Evolutionary conservation across 2,888 invertebrate genomes (phyloP).

Genomic region (Baccha elongata): DNA sequence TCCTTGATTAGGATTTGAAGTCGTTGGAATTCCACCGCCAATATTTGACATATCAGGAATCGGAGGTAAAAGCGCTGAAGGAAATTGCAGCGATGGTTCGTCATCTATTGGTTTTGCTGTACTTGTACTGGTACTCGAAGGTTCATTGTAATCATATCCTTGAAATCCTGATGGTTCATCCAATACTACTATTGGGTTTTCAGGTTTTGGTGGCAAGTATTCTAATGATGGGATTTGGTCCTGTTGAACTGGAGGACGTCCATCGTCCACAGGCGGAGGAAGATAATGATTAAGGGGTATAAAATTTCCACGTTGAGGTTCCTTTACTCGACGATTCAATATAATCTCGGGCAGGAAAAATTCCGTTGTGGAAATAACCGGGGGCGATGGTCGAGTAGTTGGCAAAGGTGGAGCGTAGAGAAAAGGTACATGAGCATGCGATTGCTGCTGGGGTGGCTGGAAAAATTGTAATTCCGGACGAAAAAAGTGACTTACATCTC

Average conservation of each 20-base stretch:
- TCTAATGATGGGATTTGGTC: slow-evolving; percentile 18
- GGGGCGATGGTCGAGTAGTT: slow-evolving; percentile 75
- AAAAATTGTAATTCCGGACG: slow-evolving; percentile 76
- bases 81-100: slow-evolving; percentile 35
- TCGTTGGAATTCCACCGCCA: not conserved
- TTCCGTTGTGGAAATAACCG: slow-evolving; percentile 76
- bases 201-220: slow-evolving; percentile 63
- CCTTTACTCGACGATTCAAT: slow-evolving; percentile 78
- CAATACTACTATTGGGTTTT: slow-evolving; percentile 77
- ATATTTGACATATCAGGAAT: slow-evolving; percentile 9
- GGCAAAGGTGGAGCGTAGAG: slow-evolving; percentile 75
- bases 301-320: slow-evolving; percentile 75
- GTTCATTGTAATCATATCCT: slow-evolving; percentile 56
- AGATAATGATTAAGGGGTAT: slow-evolving; percentile 79
- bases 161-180: slow-evolving; percentile 68
- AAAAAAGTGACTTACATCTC: slow-evolving; percentile 78
- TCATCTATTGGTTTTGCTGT: slow-evolving; percentile 34
- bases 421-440: slow-evolving; percentile 47
- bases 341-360: slow-evolving; percentile 80
- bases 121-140: slow-evolving; percentile 46
- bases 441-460: slow-evolving; percentile 72
- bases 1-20: slow-evolving; percentile 20
- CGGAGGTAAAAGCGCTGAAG: slow-evolving; percentile 49
- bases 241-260: slow-evolving; percentile 75
- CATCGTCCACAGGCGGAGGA: slow-evolving; percentile 77